phyloP scores from a whole-genome alignment of 2,113 vertebrate species.

The Rostratula benghalensis region DNA sequence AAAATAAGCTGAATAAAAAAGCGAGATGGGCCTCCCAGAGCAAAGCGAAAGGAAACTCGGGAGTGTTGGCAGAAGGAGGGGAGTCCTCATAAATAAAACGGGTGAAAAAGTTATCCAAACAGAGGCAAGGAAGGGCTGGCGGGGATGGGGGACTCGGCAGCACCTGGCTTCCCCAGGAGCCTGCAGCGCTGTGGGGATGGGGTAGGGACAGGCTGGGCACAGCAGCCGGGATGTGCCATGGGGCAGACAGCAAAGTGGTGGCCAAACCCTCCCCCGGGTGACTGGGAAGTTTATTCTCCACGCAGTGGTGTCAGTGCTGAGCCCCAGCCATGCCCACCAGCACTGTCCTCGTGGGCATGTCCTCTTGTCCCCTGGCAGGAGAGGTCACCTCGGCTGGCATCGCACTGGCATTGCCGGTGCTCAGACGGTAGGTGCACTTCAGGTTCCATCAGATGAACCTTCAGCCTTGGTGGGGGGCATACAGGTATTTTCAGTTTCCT shows the following conservation, averaged over 20 bases:
- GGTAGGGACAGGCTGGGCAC: background rate
- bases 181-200: background rate
- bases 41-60: background rate
- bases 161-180: background rate
- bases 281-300: background rate
- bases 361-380: background rate
- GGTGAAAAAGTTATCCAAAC: conserved; percentile 71
- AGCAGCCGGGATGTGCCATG: rapidly evolving
- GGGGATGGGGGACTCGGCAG: background rate
- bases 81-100: conserved; percentile 1
- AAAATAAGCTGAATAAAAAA: background rate
- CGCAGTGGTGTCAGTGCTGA: rapidly evolving
- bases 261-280: background rate
- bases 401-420: background rate
- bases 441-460: background rate
- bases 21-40: background rate
- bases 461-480: background rate
- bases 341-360: background rate
- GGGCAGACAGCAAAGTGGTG: background rate
- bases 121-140: conserved; percentile 1
- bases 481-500: background rate
- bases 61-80: conserved; percentile 52
- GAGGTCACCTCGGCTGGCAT: background rate
- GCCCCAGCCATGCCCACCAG: rapidly evolving
- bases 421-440: rapidly evolving